Evolutionary conservation across 2,888 invertebrate species (phyloP).

Genomic region (Drosophila sordidula): DNA sequence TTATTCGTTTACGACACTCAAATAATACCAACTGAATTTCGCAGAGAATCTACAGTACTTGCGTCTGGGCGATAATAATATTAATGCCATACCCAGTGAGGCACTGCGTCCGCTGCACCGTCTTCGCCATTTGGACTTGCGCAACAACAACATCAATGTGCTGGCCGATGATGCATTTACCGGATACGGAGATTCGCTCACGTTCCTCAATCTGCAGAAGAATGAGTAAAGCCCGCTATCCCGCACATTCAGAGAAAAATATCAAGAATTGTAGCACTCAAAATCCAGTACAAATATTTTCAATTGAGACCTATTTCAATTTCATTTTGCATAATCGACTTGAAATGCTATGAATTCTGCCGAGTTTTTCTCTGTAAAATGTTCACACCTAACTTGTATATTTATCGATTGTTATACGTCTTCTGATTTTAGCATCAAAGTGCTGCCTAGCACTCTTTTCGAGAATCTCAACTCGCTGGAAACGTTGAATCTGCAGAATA

Average conservation of each 20-base stretch:
- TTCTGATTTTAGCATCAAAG: conserved; percentile 89
- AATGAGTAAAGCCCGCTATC: conserved; percentile 90
- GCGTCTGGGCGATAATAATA: conserved; percentile 94
- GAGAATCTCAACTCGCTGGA: conserved; percentile 95
- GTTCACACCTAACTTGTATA: neutral
- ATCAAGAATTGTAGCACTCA: too few relatives aligned
- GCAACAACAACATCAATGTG: conserved; percentile 93
- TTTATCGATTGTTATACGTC: conserved; percentile 1
- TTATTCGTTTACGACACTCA: neutral
- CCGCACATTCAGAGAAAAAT: too few relatives aligned
- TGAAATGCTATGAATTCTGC: too few relatives aligned
- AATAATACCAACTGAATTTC: conserved; percentile 48
- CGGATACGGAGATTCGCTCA: conserved; percentile 95
- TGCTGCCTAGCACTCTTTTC: conserved; percentile 92
- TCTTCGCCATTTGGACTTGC: conserved; percentile 93
- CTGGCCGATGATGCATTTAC: conserved; percentile 94
- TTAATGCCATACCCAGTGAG: conserved; percentile 93
- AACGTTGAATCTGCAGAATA: conserved; percentile 94
- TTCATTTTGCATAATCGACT: too few relatives aligned
- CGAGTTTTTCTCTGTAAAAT: too few relatives aligned
- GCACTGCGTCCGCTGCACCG: conserved; percentile 93
- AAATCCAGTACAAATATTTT: neutral
- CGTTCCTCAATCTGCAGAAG: conserved; percentile 96
- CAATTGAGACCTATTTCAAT: too few relatives aligned
- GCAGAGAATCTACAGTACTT: conserved; percentile 95